A percentile compares a stretch with the other conserved stretches of the same genome.
Evolutionary conservation across 2,113 vertebrate genomes (phyloP).

Genomic region (Brevimyrus niger): DNA sequence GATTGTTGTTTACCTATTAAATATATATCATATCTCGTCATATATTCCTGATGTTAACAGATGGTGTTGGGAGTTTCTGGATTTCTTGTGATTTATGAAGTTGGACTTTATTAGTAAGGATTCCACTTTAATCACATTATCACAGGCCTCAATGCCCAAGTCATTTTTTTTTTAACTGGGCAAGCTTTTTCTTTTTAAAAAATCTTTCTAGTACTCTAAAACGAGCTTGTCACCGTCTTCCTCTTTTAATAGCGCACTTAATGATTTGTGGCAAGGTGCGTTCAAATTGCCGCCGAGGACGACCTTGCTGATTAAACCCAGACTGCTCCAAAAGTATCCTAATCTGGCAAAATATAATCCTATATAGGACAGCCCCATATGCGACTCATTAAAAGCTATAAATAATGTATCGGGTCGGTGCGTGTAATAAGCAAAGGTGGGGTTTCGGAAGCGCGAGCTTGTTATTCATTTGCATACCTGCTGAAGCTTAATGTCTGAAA

Average conservation of each 20-base stretch:
- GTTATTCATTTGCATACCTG: neutral
- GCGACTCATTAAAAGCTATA: neutral
- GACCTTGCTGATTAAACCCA: neutral
- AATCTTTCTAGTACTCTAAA: neutral
- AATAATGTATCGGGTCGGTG: neutral
- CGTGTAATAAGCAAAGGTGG: neutral
- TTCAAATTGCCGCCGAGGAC: neutral
- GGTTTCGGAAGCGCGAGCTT: neutral
- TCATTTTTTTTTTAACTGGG: neutral
- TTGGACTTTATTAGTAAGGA: slow-evolving; percentile 85
- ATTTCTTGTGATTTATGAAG: slow-evolving; percentile 93
- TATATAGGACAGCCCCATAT: neutral
- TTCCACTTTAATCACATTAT: slow-evolving; percentile 70
- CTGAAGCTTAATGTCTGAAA: neutral
- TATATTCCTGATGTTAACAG: slow-evolving; percentile 97
- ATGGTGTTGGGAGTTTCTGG: slow-evolving; percentile 84
- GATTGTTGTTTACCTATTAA: slow-evolving; percentile 99
- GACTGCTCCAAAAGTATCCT: neutral
- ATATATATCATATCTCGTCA: slow-evolving; percentile 96
- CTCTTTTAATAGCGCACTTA: neutral
- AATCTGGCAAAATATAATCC: neutral
- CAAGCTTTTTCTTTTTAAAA: neutral
- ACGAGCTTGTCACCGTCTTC: neutral
- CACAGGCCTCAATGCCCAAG: slow-evolving; percentile 39
- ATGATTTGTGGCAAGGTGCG: neutral